Base-by-base conservation (phyloP, 2,888 invertebrate species). In the Aphodius granarius region DNA sequence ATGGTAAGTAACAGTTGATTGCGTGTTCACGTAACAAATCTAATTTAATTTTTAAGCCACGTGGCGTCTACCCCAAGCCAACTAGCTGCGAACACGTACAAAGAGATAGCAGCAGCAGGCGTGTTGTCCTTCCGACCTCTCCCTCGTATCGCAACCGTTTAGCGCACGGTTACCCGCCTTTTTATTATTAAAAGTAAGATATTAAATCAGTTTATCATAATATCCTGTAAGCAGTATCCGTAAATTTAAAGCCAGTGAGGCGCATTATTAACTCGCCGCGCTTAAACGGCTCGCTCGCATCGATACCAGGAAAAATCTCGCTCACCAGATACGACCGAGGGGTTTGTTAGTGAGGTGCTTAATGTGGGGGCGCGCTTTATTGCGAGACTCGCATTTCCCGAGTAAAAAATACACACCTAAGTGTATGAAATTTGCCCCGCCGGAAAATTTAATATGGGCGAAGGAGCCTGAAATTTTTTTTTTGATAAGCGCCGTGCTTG, bases 201-300 rank as follows among this genome's bases (percentile, higher is more conserved):
- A 85, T 85, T 85, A 84, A 84, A 85, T 85, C 84, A 85, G 84
- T 84, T 85, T 85, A 84, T 85, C 84, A 84, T 84, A 84, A 84
- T 85, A 84, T 84, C 83, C 82, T 76, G 80, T 64, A 80, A 81
- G 80, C 81, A 81, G 81, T 81, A 81, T 79, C 78, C 80, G 78
- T 78, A 79, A 80, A 78, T 81, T 81, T 80, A 81, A 79, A 79
- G 80, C 80, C 78, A 80, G 79, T 75, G 79, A 64, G 77, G 78
- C 80, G 80, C 83, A 81, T 83, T 83, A 84, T 84, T 84, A 84
- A 83, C 83, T 83, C 43, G 43, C 80, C 77, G 81, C 77, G 81
- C 81, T n/a, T 82, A 83, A 83, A 83, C 81, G 82, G 80, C 83
- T 82, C 81, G 81, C 83, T 82, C 81, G 80, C 80, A 80, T 81